phyloP scores from a whole-genome alignment of 2,888 invertebrate species.

The Nomada hirtipes region DNA sequence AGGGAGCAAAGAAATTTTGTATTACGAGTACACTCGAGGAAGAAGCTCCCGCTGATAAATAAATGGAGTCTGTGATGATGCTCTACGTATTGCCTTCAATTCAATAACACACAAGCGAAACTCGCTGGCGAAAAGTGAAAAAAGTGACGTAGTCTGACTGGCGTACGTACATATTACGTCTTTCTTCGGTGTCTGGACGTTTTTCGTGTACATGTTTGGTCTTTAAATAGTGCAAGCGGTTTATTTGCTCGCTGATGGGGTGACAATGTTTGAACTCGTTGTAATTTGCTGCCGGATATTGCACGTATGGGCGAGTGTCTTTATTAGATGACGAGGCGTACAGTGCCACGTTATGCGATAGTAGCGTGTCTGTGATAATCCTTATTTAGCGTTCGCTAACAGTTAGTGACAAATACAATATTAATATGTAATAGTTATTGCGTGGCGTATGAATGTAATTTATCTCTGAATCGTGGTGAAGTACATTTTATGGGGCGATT shows the following conservation, averaged over 20 bases:
- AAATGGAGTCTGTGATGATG: slow-evolving; percentile 15
- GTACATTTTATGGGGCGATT: too few species aligned
- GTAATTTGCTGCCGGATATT: slow-evolving; percentile 68
- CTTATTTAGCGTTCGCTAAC: too few species aligned
- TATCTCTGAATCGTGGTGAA: too few species aligned
- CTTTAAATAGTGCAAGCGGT: slow-evolving; percentile 60
- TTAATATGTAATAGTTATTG: too few species aligned
- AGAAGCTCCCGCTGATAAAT: background rate
- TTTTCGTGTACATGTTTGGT: slow-evolving; percentile 53
- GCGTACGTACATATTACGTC: slow-evolving; percentile 1
- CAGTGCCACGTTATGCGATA: too few species aligned
- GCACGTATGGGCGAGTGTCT: slow-evolving; percentile 10
- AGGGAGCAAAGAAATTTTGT: slow-evolving; percentile 13
- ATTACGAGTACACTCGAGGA: background rate
- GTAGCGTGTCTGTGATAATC: too few species aligned
- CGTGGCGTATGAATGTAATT: too few species aligned
- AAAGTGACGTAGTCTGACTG: slow-evolving; percentile 6
- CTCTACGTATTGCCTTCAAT: slow-evolving; percentile 1
- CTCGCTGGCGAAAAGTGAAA: background rate
- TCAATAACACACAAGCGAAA: slow-evolving; percentile 13
- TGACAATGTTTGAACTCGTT: slow-evolving; percentile 58
- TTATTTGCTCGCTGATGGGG: slow-evolving; percentile 55
- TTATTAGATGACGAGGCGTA: slow-evolving; percentile 8
- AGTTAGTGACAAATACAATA: too few species aligned
- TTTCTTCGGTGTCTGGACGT: background rate